Base-by-base conservation (phyloP, 2,113 vertebrate species). In the Stictonetta naevosa region DNA sequence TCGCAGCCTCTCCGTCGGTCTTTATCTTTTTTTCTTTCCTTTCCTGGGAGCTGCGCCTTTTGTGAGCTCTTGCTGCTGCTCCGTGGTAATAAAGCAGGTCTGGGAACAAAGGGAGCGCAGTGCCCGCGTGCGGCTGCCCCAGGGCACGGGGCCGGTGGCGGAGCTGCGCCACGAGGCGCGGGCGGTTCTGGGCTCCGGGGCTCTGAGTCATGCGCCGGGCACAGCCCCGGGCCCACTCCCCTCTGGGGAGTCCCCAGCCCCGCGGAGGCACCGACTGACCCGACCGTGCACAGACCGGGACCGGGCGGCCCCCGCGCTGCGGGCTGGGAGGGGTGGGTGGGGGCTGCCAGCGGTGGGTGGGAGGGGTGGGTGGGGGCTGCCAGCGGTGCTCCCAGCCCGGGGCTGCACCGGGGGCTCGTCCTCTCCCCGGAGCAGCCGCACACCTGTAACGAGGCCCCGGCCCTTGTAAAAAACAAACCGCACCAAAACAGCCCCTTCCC, bases 61-160 rank as follows among this genome's bases (percentile, higher is more conserved):
- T 10, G 12, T 3, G 48, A 42, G 71, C 72, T 53, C 56, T 33
- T 2, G 2, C 1, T 4, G n/a, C n/a, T n/a, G n/a, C n/a, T n/a
- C n/a, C n/a, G n/a, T n/a, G n/a, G n/a, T 79, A 96, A 96, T 95
- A 92, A 96, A 96, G 2, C n/a, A 11, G 21, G 52, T 29, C 38
- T 25, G 58, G 71, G 46, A 74, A 81, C 75, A 46, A 42, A 44
- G 38, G 58, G 44, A 3, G 33, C 80, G 12, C 44, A 14, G 34
- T 38, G 60, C 36, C 15, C 55, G 42, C 11, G 34, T 7, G 38
- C 25, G 15, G 46, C 23, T 11, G 10, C 23, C 21, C n/a, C 25
- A 18, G 44, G 42, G 36, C 53, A 25, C 46, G 59, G 36, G 21
- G 8, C 31, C 23, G 42, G 52, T 13, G 22, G 33, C 17, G 21